A percentile compares a stretch with the other conserved stretches of the same genome.
These are phyloP conservation scores for Vollenhovia emeryi DNA, from an alignment of 1,140 invertebrate species.

Conservation along the genomic window DNA sequence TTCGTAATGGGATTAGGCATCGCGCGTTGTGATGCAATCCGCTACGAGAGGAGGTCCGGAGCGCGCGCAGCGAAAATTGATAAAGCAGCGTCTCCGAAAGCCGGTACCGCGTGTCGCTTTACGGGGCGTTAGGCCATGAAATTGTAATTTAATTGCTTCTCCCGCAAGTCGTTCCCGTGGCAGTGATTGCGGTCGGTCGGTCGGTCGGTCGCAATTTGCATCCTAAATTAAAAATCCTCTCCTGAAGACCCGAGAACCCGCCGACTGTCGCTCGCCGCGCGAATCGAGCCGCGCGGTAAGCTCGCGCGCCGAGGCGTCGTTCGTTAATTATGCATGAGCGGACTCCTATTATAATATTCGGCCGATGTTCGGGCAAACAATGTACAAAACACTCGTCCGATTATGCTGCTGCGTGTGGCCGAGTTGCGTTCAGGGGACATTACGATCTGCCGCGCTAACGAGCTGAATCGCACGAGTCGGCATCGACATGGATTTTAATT, in stretches of 20 bases:
- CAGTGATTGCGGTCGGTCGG: slow-evolving; percentile 4
- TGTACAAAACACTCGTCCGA: slow-evolving; percentile 34
- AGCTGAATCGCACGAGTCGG: slow-evolving; percentile 18
- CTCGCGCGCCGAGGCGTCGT: background rate
- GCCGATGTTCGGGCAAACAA: slow-evolving; percentile 23
- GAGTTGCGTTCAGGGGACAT: background rate
- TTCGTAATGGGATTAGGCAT: slow-evolving; percentile 79
- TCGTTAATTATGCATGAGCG: slow-evolving; percentile 53
- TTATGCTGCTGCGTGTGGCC: slow-evolving; percentile 42
- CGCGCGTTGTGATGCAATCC: slow-evolving; percentile 64
- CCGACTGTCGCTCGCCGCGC: slow-evolving; percentile 22
- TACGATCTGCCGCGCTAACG: slow-evolving; percentile 31
- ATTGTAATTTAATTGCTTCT: slow-evolving; percentile 78
- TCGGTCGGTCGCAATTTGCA: slow-evolving; percentile 57
- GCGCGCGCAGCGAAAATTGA: slow-evolving; percentile 7
- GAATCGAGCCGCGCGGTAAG: slow-evolving; percentile 38
- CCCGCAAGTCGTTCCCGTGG: background rate
- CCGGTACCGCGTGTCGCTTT: slow-evolving; percentile 68
- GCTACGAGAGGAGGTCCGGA: background rate
- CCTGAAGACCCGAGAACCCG: background rate
- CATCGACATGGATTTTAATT: slow-evolving; percentile 3
- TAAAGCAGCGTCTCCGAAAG: slow-evolving; percentile 46
- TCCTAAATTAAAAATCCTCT: slow-evolving; percentile 46
- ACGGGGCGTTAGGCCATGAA: slow-evolving; percentile 77
- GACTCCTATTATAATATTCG: slow-evolving; percentile 30